Evolutionary conservation across 2,113 vertebrate species (phyloP), one percentile per base, ranked within the genome.

Genomic region (Dasyprocta punctata): DNA sequence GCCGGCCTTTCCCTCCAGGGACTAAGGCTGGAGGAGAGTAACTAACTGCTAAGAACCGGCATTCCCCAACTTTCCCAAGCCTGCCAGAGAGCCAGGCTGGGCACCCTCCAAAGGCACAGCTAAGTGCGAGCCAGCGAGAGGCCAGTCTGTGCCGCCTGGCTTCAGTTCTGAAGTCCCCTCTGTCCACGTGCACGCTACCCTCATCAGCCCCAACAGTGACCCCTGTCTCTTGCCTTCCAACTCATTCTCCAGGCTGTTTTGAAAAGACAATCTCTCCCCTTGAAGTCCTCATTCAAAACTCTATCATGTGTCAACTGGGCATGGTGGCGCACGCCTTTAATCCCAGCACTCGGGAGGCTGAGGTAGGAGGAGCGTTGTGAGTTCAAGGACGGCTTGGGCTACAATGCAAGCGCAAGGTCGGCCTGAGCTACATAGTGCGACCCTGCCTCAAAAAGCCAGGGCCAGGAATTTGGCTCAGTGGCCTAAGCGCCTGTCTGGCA

Each of bases 21-120:
- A 80, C 75, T 75, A 26, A 44, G 41, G 41, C 71, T 30, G 17
- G 41, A 63, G 5, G 71, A 60, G 30, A 14, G 4, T 20, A 80
- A 9, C 65, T 47, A 0, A 41, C 75, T 49, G 33, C 30, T 38
- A 7, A 12, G 28, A 67, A 22, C 92, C 63, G 67, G 85, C 47
- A 22, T 13, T 10, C 83, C 22, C 7, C 22, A 47, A 4, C 30
- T 75, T 80, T 88, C 47, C 54, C 12, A 38, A 17, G n/a, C 78
- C 77, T 0, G 0, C 13, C 12, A 6, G 1, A 10, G 7, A 60
- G 65, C 2, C 0, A 47, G 65, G 12, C 16, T 14, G 63, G 3
- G 47, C 0, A 1, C n/a, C 75, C 61, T 52, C 28, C 30, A 4
- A 58, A 41, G 9, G 44, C 56, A 8, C 17, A 14, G 77, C 56